Evolutionary conservation across 1,140 invertebrate genomes (phyloP).

Genomic region (Hyles vespertilio): DNA sequence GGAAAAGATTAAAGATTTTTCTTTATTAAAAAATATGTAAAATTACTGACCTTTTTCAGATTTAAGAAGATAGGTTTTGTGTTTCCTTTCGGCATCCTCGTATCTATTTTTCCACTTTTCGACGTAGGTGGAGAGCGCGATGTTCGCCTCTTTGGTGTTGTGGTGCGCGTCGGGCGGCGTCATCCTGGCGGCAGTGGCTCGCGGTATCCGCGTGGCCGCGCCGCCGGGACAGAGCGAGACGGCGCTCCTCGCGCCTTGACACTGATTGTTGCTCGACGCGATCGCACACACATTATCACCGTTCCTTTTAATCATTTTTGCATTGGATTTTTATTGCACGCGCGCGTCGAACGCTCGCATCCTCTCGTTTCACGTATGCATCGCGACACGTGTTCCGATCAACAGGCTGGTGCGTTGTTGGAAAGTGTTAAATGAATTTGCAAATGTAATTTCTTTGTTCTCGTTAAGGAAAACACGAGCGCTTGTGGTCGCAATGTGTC

Average conservation of each 20-base stretch:
- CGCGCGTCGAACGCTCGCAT: slow-evolving; percentile 56
- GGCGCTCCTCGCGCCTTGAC: slow-evolving; percentile 61
- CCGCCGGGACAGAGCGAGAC: slow-evolving; percentile 64
- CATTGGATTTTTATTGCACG: slow-evolving; percentile 64
- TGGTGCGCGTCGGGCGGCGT: slow-evolving; percentile 65
- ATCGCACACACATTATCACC: slow-evolving; percentile 74
- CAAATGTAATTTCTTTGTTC: slow-evolving; percentile 65
- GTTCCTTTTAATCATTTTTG: slow-evolving; percentile 75
- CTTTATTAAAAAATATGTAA: slow-evolving; percentile 25
- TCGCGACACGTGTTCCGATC: slow-evolving; percentile 52
- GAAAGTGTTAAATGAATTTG: slow-evolving; percentile 49
- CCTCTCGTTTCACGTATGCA: slow-evolving; percentile 59
- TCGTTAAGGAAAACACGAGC: slow-evolving; percentile 60
- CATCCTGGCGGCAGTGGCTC: slow-evolving; percentile 67
- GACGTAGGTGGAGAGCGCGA: slow-evolving; percentile 61
- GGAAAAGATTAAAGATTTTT: slow-evolving; percentile 43
- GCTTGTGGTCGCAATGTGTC: slow-evolving; percentile 38
- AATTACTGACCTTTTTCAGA: slow-evolving; percentile 80
- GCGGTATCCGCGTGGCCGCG: slow-evolving; percentile 61
- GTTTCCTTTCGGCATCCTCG: slow-evolving; percentile 80
- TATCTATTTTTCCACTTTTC: slow-evolving; percentile 81
- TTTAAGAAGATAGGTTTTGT: slow-evolving; percentile 80
- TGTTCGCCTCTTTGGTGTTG: slow-evolving; percentile 63
- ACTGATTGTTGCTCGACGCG: slow-evolving; percentile 71
- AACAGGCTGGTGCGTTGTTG: slow-evolving; percentile 54